Percentiles rank a stretch among this genome's conserved stretches.
Evolutionary conservation across 2,113 vertebrate genomes (phyloP).

Genomic region (Melospiza georgiana): DNA sequence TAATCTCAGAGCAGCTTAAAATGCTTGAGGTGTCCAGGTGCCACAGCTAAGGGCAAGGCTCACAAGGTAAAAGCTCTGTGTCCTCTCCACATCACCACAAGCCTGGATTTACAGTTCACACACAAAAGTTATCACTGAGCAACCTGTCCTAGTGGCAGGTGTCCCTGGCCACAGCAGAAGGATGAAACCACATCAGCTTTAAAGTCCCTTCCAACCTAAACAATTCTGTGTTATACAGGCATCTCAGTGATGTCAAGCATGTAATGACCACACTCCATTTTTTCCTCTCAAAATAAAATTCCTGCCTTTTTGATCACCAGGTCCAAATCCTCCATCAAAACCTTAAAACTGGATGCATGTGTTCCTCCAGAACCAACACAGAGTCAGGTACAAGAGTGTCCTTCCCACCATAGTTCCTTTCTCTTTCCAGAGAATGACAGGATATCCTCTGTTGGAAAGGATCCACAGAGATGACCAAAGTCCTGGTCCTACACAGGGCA

Average conservation of each 20-base stretch:
- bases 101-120: not conserved
- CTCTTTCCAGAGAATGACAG: not conserved
- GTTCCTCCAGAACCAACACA: not conserved
- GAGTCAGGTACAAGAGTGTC: not conserved
- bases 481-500: not conserved
- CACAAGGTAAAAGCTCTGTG: not conserved
- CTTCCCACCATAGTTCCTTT: not conserved
- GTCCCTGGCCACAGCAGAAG: not conserved
- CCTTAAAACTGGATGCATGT: not conserved
- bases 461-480: not conserved
- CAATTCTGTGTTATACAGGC: not conserved
- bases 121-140: rapidly evolving
- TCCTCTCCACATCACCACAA: not conserved
- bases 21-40: not conserved
- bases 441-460: not conserved
- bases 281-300: not conserved
- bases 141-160: not conserved
- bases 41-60: not conserved
- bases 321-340: not conserved
- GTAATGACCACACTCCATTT: rapidly evolving
- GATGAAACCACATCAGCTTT: not conserved
- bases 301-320: not conserved
- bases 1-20: not conserved
- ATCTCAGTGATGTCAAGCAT: not conserved
- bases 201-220: not conserved